phyloP scores from a whole-genome alignment of 2,888 invertebrate species.

The Galerucella calmariensis region DNA sequence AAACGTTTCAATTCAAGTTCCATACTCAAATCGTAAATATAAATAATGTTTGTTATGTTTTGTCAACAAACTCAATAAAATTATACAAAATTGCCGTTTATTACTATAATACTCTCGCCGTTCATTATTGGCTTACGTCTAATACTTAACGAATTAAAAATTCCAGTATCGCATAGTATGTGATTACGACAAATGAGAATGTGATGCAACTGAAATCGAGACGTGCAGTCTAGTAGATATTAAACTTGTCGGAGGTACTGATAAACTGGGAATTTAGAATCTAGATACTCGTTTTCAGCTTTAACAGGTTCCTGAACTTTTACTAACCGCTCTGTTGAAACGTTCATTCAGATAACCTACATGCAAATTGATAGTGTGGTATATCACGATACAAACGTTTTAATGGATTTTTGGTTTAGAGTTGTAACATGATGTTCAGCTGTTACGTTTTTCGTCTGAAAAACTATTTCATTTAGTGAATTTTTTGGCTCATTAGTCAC shows the following conservation, averaged over 20 bases:
- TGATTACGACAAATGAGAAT: slow-evolving; percentile 16
- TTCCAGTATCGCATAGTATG: slow-evolving; percentile 4
- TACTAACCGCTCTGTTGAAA: slow-evolving; percentile 19
- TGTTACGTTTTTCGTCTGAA: no score
- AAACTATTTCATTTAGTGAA: no score
- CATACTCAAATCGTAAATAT: no score
- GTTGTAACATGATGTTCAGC: no score
- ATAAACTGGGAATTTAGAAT: slow-evolving; percentile 27
- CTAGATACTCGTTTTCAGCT: slow-evolving; percentile 28
- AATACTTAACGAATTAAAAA: slow-evolving; percentile 7
- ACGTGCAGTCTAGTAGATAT: slow-evolving; percentile 17
- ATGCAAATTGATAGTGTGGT: slow-evolving; percentile 14
- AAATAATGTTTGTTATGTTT: not conserved
- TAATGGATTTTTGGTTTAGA: not conserved
- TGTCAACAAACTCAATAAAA: not conserved
- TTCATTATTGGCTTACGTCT: not conserved
- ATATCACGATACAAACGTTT: slow-evolving; percentile 2
- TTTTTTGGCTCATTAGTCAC: no score
- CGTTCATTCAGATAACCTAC: slow-evolving; percentile 13
- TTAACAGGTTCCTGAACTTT: slow-evolving; percentile 27
- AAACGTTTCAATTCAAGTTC: no score
- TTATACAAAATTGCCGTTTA: not conserved
- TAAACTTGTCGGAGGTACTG: slow-evolving; percentile 15
- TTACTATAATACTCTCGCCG: not conserved
- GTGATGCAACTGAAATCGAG: slow-evolving; percentile 17